Evolutionary conservation across 2,797 vertebrate species (phyloP), one percentile per base, ranked within the genome.

Genomic region (Hydrocynus forskahlii): DNA sequence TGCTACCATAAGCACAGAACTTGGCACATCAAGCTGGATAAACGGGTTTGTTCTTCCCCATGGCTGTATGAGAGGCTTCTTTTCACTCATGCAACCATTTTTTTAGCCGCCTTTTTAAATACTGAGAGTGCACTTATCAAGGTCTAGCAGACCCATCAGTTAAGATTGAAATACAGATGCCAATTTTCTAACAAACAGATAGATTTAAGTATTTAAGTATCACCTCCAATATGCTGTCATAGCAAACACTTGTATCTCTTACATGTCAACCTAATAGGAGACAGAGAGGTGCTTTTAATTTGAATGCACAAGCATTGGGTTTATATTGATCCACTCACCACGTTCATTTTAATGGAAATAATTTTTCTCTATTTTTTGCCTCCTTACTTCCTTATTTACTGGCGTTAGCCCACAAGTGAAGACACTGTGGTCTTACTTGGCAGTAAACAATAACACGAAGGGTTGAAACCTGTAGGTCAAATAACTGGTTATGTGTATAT

Each of bases 11-110:
- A 67, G 69, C 60, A 50, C 35, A 21, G 29, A 80, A 81, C 82
- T 76, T 94, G 92, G 91, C 90, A 89, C 75, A 81, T 83, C 79
- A 3, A 59, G 90, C 90, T 89, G 88, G 90, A 90, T 89, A 90
- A 92, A 92, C 90, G 2, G 87, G 91, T 92, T 92, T 88, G 70
- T 68, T 54, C 67, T 84, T 81, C 76, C 67, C 69, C 23, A 23
- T 75, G 21, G 16, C 45, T 78, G 74, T 76, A 23, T 52, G 50
- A 59, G 74, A 75, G 80, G 81, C 83, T 82, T 81, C 83, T 84
- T 79, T 84, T 81, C 89, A 38, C 72, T 21, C 35, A 59, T 62
- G 35, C 57, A 19, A 35, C 60, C 12, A 23, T 63, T 52, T 57
- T 70, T 71, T 50, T 4, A 75, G 48, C 25, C 43, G 13, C 7